Base-by-base conservation (phyloP, 1,140 invertebrate species). In the Drosophila oshimai region DNA sequence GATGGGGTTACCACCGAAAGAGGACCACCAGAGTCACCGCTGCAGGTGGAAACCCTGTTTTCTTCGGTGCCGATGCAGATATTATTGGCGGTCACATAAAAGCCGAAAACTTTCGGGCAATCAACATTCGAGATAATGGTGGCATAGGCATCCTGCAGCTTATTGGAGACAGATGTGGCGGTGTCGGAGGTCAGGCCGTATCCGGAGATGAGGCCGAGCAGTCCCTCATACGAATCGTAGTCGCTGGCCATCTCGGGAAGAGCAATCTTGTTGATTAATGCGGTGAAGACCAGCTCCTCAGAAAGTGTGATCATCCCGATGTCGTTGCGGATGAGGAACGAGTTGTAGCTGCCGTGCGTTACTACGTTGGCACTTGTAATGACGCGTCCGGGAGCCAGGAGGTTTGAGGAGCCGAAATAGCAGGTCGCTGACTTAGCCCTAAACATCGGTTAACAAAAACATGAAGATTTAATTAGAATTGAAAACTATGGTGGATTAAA, bases 241-340 rank as follows among this genome's bases (percentile, higher is more conserved):
- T 20, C 47, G 49, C 13, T 67, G 10, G 37, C 6, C 6, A n/a
- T n/a, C n/a, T n/a, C n/a, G n/a, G 75, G 72, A 36, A 83, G 36
- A 0, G 13, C 13, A 29, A 78, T 18, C 41, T 58, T 60, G 51
- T 69, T 62, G 31, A 83, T 65, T 28, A 18, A 22, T 0, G 22
- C 0, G 42, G 57, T 41, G 41, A 72, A 69, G 24, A n/a, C 4
- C 0, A 75, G 29, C 36, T 68, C n/a, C n/a, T n/a, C n/a, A n/a
- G n/a, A n/a, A n/a, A n/a, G n/a, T n/a, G n/a, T 55, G 47, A 83
- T 65, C 45, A 83, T 6, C 2, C 72, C 68, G 54, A 83, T 79
- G 28, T 83, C 78, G 65, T 83, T 75, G 6, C 15, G 26, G 34
- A 89, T 33, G 3, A 36, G 9, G 4, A 34, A 2, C 0, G 74